Base-by-base conservation (phyloP, 1,140 invertebrate species). In the Hycleus cichorii region DNA sequence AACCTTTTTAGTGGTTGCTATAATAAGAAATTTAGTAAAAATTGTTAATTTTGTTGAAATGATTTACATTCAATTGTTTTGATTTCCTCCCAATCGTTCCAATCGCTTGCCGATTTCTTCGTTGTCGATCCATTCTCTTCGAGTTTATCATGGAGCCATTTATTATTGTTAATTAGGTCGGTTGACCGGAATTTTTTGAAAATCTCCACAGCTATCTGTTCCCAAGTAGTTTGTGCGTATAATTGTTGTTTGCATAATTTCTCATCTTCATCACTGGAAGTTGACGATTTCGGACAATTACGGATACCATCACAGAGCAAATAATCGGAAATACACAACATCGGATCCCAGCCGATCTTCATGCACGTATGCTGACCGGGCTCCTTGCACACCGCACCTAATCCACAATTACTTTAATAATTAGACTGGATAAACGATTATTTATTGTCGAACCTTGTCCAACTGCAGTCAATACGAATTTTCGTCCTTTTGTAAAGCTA, bases 291-390 rank as follows among this genome's bases (percentile, higher is more conserved):
- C 0, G 82, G 81, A 60, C 82, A 84, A 63, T 84, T 80, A 2
- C 74, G 69, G 3, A 82, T 76, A 10, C 81, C 81, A 59, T 84
- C 81, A 62, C 82, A 84, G 6, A 80, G 74, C 47, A 84, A 71
- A 60, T 81, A 77, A 48, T 79, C 78, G 3, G 82, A 80, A 57
- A 84, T 77, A 68, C 82, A 84, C 8, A 83, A 59, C 24, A 77
- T 65, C 7, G 77, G 76, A 39, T 77, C 74, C 47, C 65, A 65
- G 5, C 69, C 69, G 24, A 70, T 69, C 7, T 59, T 59, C 65
- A 69, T 67, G 50, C 71, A 72, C 7, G 62, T 64, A 52, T 72
- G 69, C 40, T 70, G 65, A 11, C 58, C 59, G 5, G 58, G 55
- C 38, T 58, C 55, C 45, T 62, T 61, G 54, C 71, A 72, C 39